phyloP scores from a whole-genome alignment of 1,140 invertebrate species.

The Pseudobourletiella spinata region DNA sequence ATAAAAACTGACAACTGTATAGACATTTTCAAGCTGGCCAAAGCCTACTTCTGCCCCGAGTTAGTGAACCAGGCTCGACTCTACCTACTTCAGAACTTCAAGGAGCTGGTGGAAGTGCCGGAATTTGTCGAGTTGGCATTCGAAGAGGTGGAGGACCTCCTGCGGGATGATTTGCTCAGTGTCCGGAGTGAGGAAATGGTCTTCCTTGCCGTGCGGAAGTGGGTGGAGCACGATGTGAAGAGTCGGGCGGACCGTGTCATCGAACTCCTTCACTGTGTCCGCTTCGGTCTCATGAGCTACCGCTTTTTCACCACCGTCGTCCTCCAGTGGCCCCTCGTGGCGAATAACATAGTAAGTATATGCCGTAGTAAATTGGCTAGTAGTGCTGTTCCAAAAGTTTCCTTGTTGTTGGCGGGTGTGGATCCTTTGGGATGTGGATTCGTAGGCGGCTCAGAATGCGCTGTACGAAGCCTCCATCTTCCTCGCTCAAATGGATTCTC shows the following conservation, averaged over 20 bases:
- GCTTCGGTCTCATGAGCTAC: slow-evolving; percentile 56
- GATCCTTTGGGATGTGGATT: no score
- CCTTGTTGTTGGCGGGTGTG: no score
- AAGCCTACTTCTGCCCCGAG: slow-evolving; percentile 55
- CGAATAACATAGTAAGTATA: slow-evolving; percentile 1
- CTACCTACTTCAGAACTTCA: slow-evolving; percentile 41
- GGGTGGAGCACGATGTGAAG: slow-evolving; percentile 40
- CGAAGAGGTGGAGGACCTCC: slow-evolving; percentile 48
- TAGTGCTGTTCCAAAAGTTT: no score
- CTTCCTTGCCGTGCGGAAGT: slow-evolving; percentile 55
- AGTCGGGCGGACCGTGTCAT: slow-evolving; percentile 47
- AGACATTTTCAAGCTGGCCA: slow-evolving; percentile 60
- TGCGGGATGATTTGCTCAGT: slow-evolving; percentile 59
- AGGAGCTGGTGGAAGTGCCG: slow-evolving; percentile 18
- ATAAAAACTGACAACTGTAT: slow-evolving; percentile 53
- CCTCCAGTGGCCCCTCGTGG: slow-evolving; percentile 7
- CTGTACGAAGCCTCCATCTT: slow-evolving; percentile 41
- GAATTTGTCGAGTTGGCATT: slow-evolving; percentile 48
- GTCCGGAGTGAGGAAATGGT: slow-evolving; percentile 58
- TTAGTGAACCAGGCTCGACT: slow-evolving; percentile 46
- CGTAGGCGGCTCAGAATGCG: slow-evolving; percentile 23
- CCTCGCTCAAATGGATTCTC: slow-evolving; percentile 51
- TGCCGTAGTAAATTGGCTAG: no score
- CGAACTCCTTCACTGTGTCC: slow-evolving; percentile 52
- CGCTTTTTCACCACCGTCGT: slow-evolving; percentile 49